Percentiles rank a stretch among this genome's conserved stretches.
These are phyloP conservation scores for Poecilus cupreus DNA, from an alignment of 2,888 invertebrate genomes.

Conservation along the genomic window DNA sequence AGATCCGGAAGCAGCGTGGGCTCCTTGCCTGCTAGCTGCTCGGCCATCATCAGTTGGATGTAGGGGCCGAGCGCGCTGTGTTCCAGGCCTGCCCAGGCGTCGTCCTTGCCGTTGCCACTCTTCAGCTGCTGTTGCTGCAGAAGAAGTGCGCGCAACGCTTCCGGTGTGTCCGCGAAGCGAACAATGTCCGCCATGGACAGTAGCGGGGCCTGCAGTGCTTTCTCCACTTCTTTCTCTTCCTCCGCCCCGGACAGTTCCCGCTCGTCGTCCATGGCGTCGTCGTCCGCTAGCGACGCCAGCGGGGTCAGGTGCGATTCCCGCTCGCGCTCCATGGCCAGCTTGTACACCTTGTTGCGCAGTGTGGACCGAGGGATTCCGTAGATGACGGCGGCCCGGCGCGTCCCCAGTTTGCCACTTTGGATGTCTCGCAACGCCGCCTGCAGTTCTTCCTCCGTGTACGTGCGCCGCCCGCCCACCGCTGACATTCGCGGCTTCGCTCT, in stretches of 20 bases:
- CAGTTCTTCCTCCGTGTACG: constrained; percentile 97
- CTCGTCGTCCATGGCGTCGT: constrained; percentile 77
- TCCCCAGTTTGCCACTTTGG: constrained; percentile 93
- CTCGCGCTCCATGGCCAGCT: constrained; percentile 83
- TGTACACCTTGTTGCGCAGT: constrained; percentile 95
- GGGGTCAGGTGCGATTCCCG: constrained; percentile 78
- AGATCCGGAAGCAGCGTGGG: constrained; percentile 74
- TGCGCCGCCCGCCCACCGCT: constrained; percentile 81
- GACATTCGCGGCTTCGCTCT: constrained; percentile 82
- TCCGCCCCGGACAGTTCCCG: constrained; percentile 77
- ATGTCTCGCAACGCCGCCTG: constrained; percentile 96
- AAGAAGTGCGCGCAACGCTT: constrained; percentile 74
- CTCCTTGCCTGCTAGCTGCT: constrained; percentile 67
- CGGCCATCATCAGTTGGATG: constrained; percentile 74
- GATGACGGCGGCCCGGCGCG: constrained; percentile 93
- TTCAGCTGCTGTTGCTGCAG: constrained; percentile 72
- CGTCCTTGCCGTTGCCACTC: constrained; percentile 69
- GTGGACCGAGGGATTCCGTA: constrained; percentile 98
- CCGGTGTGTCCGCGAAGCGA: constrained; percentile 74
- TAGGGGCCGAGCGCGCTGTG: constrained; percentile 75
- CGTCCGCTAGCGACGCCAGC: constrained; percentile 68
- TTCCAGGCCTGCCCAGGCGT: constrained; percentile 72
- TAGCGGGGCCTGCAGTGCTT: constrained; percentile 76
- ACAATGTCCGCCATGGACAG: constrained; percentile 78
- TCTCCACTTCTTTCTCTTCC: constrained; percentile 78